These are phyloP conservation scores for Hafferia zeledoni DNA, from an alignment of 2,797 vertebrate genomes.

Conservation along the genomic window DNA sequence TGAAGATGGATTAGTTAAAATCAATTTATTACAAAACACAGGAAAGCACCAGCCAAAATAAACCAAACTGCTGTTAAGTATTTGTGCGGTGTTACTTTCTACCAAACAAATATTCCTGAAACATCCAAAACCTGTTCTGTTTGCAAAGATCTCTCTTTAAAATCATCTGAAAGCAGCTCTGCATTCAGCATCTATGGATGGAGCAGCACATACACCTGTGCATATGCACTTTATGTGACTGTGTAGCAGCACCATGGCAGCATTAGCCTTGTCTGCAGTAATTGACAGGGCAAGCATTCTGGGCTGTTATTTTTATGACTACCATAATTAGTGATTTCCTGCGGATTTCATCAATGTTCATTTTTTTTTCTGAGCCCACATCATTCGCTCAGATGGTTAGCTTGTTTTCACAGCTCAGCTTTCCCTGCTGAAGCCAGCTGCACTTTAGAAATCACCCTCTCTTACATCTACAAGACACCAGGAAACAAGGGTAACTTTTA, in stretches of 20 bases:
- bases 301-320: background rate
- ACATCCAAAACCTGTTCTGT: background rate
- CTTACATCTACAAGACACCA: background rate
- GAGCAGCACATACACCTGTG: background rate
- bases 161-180: conserved; percentile 18
- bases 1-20: conserved; percentile 56
- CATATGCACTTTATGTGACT: background rate
- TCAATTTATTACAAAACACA: conserved; percentile 30
- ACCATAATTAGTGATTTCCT: conserved; percentile 22
- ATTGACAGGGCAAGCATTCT: background rate
- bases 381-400: background rate
- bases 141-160: conserved; percentile 29
- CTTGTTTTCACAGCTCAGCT: background rate
- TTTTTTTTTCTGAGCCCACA: background rate
- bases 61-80: background rate
- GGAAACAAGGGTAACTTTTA: background rate
- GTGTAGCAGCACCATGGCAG: background rate
- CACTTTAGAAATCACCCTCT: background rate
- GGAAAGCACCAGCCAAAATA: background rate
- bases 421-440: background rate
- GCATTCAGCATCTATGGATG: background rate
- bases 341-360: background rate
- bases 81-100: background rate
- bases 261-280: background rate
- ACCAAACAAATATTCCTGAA: conserved; percentile 2